phyloP scores from a whole-genome alignment of 1,140 invertebrate genomes.

The Zaprionus taronus region DNA sequence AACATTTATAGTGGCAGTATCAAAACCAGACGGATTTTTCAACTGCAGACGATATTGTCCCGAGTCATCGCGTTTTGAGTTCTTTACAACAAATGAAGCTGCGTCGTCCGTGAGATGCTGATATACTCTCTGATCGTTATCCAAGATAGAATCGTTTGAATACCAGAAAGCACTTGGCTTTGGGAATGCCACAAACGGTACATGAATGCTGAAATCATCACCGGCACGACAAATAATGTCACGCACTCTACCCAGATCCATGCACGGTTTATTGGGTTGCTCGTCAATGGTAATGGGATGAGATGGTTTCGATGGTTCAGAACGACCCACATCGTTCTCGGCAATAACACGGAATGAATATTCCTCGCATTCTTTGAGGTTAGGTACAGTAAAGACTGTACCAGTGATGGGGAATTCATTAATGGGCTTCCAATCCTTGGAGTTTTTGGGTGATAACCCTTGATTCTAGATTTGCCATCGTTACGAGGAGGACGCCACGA shows the following conservation, averaged over 20 bases:
- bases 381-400: conserved; percentile 93
- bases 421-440: conserved; percentile 92
- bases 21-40: conserved; percentile 97
- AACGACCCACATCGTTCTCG: conserved; percentile 97
- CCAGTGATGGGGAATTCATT: conserved; percentile 91
- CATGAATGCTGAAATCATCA: conserved; percentile 98
- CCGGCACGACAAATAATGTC: conserved; percentile 98
- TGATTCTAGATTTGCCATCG: conserved; percentile 97
- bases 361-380: conserved; percentile 96
- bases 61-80: conserved; percentile 94
- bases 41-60: conserved; percentile 97
- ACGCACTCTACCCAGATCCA: conserved; percentile 95
- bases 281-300: conserved; percentile 94
- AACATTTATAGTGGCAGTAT: conserved; percentile 97
- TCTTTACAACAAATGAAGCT: conserved; percentile 95
- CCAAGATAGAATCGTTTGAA: conserved; percentile 90
- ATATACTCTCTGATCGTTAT: conserved; percentile 92
- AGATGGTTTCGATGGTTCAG: conserved; percentile 96
- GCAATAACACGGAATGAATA: conserved; percentile 98
- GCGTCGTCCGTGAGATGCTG: conserved; percentile 94
- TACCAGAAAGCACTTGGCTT: conserved; percentile 97
- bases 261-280: conserved; percentile 97
- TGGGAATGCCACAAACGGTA: conserved; percentile 97
- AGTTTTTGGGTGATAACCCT: conserved; percentile 96
- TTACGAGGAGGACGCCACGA: conserved; percentile 97